A percentile compares a stretch with the other conserved stretches of the same genome.
phyloP scores from a whole-genome alignment of 2,113 vertebrate species.

The Xenus cinereus region DNA sequence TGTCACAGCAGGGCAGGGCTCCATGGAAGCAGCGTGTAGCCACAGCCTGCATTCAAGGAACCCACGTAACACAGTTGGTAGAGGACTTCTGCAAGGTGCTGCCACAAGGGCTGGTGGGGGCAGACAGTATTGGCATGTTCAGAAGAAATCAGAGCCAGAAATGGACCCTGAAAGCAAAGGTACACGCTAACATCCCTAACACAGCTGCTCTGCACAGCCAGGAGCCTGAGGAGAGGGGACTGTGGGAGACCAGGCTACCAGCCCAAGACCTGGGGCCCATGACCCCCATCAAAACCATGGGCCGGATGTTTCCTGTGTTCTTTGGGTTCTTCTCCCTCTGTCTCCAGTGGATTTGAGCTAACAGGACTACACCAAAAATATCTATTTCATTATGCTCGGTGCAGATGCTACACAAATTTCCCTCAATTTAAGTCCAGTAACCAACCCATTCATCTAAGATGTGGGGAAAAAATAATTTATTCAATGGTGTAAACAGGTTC shows the following conservation, averaged over 20 bases:
- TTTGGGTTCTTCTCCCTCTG: background rate
- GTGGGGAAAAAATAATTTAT: background rate
- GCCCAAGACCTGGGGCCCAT: no score
- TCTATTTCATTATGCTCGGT: background rate
- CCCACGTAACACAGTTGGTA: fast-evolving
- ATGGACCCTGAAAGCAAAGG: background rate
- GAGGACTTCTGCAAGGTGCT: background rate
- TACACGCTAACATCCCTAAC: background rate
- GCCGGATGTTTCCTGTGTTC: background rate
- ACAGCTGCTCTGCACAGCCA: fast-evolving
- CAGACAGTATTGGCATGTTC: background rate
- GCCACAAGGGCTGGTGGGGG: fast-evolving
- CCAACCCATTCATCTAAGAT: background rate
- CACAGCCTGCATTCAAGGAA: background rate
- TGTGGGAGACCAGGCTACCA: background rate
- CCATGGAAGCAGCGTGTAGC: fast-evolving
- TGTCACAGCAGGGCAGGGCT: background rate
- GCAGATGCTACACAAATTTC: background rate
- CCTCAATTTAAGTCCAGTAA: background rate
- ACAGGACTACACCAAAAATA: background rate
- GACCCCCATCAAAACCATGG: background rate
- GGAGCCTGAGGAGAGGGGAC: background rate
- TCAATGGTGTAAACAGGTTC: background rate
- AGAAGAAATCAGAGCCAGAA: background rate
- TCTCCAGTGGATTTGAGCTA: background rate